Conservation (phyloP, 1,140 invertebrate genomes). For the Spodoptera frugiperda region DNA sequence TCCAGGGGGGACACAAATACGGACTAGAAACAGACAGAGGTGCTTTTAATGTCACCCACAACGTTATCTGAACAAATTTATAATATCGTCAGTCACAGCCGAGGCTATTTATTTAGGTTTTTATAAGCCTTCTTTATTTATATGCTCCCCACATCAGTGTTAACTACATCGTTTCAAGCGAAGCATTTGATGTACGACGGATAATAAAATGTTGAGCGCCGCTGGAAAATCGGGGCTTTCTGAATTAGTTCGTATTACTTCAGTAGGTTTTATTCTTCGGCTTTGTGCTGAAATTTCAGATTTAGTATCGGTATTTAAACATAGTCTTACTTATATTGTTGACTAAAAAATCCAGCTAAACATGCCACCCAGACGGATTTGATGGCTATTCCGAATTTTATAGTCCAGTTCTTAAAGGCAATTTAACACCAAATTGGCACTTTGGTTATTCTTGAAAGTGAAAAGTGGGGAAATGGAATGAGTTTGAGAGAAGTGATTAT, state of each 20-base stretch:
- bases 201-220: conserved; percentile 34
- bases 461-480: no score
- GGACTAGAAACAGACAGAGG: conserved; percentile 35
- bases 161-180: conserved; percentile 31
- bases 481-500: no score
- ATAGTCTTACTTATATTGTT: no score
- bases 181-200: conserved; percentile 23
- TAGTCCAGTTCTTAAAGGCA: no score
- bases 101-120: conserved; percentile 43
- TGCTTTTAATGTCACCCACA: conserved; percentile 47
- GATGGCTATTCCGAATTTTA: no score
- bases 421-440: no score
- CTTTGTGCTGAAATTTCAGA: neutral
- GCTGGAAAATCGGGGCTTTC: conserved; percentile 18
- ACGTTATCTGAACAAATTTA: conserved; percentile 48
- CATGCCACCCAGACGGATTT: no score
- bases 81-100: conserved; percentile 44
- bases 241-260: neutral
- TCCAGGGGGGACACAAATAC: conserved; percentile 22
- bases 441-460: no score
- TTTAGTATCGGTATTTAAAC: neutral
- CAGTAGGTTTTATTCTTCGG: neutral
- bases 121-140: conserved; percentile 44
- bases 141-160: conserved; percentile 21
- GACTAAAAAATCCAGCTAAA: no score